A percentile compares a stretch with the other conserved stretches of the same genome.
Evolutionary conservation across 2,113 vertebrate genomes (phyloP).

Genomic region (Garra rufa): DNA sequence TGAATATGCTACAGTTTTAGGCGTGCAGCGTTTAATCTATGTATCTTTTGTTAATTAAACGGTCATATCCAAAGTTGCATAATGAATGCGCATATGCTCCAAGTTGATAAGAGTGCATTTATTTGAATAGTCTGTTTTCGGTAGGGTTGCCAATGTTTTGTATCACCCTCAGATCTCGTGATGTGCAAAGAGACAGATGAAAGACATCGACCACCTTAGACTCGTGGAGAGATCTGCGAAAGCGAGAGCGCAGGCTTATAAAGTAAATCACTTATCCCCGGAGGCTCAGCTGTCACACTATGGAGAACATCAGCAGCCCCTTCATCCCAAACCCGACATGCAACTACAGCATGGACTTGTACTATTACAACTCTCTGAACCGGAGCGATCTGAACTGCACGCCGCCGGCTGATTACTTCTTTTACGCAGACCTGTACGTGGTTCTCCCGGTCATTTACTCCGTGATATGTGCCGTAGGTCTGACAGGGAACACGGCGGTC

Average conservation of each 20-base stretch:
- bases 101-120: neutral
- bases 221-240: constrained; percentile 2
- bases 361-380: constrained; percentile 62
- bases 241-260: neutral
- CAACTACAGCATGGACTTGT: constrained; percentile 69
- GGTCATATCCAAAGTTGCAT: neutral
- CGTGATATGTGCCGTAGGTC: constrained; percentile 83
- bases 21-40: neutral
- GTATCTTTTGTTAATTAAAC: neutral
- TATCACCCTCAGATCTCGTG: constrained; percentile 34
- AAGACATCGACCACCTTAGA: constrained; percentile 1
- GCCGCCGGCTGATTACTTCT: constrained; percentile 63
- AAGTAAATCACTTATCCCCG: constrained; percentile 31
- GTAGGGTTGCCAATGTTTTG: neutral
- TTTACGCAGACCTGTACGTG: constrained; percentile 80
- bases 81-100: neutral
- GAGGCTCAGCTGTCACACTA: constrained; percentile 47
- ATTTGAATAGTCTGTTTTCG: neutral
- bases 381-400: constrained; percentile 67
- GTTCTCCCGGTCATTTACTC: constrained; percentile 86
- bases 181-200: constrained; percentile 43
- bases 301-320: constrained; percentile 71
- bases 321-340: constrained; percentile 56
- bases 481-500: constrained; percentile 87
- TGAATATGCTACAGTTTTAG: neutral